Evolutionary conservation across 2,113 vertebrate species (phyloP).

Genomic region (Chloropsis hardwickii): DNA sequence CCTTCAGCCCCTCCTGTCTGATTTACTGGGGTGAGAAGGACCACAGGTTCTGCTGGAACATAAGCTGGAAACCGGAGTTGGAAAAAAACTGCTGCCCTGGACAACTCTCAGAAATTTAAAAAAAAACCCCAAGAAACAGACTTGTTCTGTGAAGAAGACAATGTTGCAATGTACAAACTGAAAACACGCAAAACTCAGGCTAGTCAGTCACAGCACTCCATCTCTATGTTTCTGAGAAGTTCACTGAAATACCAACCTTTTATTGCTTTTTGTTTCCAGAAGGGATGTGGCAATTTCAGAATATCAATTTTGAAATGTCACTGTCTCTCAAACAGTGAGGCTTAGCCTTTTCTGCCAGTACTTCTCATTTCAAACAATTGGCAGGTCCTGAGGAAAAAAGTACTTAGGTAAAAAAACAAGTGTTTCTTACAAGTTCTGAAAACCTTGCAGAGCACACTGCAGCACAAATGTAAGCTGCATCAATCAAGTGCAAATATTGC

Average conservation of each 20-base stretch:
- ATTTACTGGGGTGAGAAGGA: background rate
- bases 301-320: constrained; percentile 36
- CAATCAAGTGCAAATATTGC: background rate
- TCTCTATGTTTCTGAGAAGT: background rate
- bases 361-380: background rate
- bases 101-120: background rate
- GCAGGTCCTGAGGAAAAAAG: background rate
- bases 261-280: background rate
- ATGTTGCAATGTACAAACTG: background rate
- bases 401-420: background rate
- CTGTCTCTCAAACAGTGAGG: constrained; percentile 24
- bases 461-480: background rate
- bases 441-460: background rate
- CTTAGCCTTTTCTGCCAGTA: background rate
- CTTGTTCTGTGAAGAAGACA: background rate
- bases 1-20: background rate
- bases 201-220: background rate
- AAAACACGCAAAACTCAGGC: background rate
- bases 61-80: background rate
- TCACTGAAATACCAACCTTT: background rate
- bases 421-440: background rate
- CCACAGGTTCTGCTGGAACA: background rate
- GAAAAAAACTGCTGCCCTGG: background rate
- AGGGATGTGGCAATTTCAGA: constrained; percentile 11
- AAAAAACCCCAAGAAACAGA: background rate